phyloP scores from a whole-genome alignment of 1,140 invertebrate genomes.

The Tetragonula clypearis region DNA sequence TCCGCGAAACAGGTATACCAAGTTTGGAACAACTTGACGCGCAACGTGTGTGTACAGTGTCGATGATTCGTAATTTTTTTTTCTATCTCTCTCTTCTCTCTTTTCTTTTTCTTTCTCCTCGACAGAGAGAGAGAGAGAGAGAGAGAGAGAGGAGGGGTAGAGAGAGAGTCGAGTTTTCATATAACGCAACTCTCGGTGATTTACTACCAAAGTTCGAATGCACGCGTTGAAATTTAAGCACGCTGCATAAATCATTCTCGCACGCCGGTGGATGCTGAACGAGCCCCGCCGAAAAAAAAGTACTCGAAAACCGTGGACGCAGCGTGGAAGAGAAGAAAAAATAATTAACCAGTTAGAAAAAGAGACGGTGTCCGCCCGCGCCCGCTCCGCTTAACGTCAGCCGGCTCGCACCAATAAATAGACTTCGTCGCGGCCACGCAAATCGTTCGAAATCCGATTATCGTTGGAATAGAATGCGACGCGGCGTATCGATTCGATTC shows the following conservation, averaged over 20 bases:
- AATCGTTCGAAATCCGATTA: slow-evolving; percentile 65
- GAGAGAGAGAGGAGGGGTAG: background rate
- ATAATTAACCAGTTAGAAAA: background rate
- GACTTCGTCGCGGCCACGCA: slow-evolving; percentile 53
- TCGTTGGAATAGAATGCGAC: slow-evolving; percentile 60
- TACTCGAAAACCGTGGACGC: background rate
- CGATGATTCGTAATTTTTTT: background rate
- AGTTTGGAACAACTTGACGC: background rate
- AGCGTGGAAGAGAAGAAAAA: too few relatives aligned
- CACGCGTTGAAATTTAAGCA: background rate
- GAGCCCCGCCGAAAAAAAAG: too few relatives aligned
- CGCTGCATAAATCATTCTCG: slow-evolving; percentile 1
- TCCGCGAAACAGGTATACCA: background rate
- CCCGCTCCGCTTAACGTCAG: background rate
- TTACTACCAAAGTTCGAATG: background rate
- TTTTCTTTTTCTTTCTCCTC: too few relatives aligned
- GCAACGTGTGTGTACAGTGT: background rate
- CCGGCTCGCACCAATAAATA: slow-evolving; percentile 54
- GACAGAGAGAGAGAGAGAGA: background rate
- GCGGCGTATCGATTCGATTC: slow-evolving; percentile 66
- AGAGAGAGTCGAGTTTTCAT: background rate
- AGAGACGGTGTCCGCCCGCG: background rate
- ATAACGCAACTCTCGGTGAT: background rate
- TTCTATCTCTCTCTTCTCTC: background rate
- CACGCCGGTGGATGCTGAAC: background rate